Evolutionary conservation across 2,113 vertebrate genomes (phyloP).

Genomic region (Myodes glareolus): DNA sequence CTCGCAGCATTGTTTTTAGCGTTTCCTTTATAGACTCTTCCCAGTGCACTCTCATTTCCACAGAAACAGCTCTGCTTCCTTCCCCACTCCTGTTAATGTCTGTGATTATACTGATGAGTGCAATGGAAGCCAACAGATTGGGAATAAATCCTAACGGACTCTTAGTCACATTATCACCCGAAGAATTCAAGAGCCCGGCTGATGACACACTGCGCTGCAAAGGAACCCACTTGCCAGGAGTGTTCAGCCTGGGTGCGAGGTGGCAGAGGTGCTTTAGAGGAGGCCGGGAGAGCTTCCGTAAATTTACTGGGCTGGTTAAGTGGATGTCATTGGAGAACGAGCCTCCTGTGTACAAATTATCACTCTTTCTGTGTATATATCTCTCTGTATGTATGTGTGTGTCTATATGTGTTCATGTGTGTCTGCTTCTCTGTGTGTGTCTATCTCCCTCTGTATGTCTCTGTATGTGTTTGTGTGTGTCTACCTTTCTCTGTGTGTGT

Average conservation of each 20-base stretch:
- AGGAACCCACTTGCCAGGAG: not conserved
- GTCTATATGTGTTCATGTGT: not conserved
- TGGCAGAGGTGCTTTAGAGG: not conserved
- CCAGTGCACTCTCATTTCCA: not conserved
- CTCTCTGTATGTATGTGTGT: not conserved
- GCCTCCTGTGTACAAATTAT: not conserved
- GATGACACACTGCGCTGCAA: not conserved
- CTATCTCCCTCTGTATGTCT: not conserved
- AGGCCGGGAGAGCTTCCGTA: not conserved
- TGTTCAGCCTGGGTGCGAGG: not conserved
- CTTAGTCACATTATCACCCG: not conserved
- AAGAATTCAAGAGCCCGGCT: no score
- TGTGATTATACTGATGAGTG: not conserved
- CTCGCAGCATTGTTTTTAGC: not conserved
- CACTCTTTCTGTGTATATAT: not conserved
- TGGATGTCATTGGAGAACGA: not conserved
- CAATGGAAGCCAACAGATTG: not conserved
- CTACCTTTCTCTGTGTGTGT: not conserved
- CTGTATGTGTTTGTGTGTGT: not conserved
- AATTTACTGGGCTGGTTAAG: not conserved
- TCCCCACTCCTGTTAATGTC: not conserved
- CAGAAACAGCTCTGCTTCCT: not conserved
- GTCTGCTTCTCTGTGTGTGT: not conserved
- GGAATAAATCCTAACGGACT: not conserved
- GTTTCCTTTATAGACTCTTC: conserved; percentile 2